Percentiles rank a stretch among this genome's conserved stretches.
These are phyloP conservation scores for Cynopterus sphinx DNA, from an alignment of 2,797 vertebrate species.

Conservation along the genomic window DNA sequence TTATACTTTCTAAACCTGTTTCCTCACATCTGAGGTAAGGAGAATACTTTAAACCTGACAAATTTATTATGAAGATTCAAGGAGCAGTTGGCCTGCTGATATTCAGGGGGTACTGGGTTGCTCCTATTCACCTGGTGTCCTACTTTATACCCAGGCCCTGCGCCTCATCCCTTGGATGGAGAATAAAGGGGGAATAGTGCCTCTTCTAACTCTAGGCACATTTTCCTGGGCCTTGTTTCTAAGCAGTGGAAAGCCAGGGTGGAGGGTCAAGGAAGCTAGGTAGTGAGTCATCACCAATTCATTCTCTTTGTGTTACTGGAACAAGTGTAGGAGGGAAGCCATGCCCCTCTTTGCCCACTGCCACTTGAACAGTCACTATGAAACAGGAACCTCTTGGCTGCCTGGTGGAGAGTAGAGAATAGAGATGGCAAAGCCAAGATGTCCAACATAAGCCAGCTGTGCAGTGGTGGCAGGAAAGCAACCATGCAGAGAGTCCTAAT, in stretches of 20 bases:
- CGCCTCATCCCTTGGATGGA: background rate
- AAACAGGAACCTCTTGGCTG: conserved; percentile 14
- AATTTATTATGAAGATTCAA: background rate
- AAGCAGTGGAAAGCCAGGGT: conserved; percentile 27
- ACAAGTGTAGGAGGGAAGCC: conserved; percentile 59
- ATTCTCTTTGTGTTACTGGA: conserved; percentile 48
- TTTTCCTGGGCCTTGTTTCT: conserved; percentile 35
- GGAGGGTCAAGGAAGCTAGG: conserved; percentile 45
- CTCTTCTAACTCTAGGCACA: background rate
- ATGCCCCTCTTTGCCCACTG: background rate
- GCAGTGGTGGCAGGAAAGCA: background rate
- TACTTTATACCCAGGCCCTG: background rate
- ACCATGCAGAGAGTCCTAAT: background rate
- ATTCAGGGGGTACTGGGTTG: background rate
- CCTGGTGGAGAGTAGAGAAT: background rate
- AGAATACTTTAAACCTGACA: background rate
- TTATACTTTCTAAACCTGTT: background rate
- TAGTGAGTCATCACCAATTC: conserved; percentile 52
- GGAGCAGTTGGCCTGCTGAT: background rate
- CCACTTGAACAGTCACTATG: conserved; percentile 46
- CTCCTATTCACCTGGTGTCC: background rate
- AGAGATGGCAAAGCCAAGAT: conserved; percentile 20
- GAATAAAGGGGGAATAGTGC: background rate
- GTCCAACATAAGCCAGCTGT: background rate
- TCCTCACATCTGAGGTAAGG: background rate